Evolutionary conservation across 2,888 invertebrate genomes (phyloP).

Genomic region (Cyaniris semiargus): DNA sequence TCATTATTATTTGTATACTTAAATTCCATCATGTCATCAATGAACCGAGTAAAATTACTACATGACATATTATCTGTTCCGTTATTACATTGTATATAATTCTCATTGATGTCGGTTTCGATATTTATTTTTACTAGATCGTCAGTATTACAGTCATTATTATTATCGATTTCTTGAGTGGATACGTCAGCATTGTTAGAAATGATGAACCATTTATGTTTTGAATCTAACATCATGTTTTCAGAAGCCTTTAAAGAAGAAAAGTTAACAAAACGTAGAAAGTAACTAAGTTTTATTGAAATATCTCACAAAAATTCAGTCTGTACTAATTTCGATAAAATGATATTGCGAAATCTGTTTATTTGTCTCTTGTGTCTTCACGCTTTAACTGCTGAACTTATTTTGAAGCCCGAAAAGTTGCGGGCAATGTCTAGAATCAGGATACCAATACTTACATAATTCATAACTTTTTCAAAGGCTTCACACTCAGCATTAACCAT

Average conservation of each 20-base stretch:
- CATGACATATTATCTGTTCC: neutral
- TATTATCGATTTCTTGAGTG: neutral
- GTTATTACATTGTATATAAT: neutral
- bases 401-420: too few relatives aligned
- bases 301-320: neutral
- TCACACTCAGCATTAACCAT: constrained; percentile 46
- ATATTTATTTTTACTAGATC: neutral
- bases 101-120: neutral
- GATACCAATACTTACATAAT: constrained; percentile 54
- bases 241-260: constrained; percentile 61
- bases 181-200: constrained; percentile 35
- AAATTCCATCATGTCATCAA: neutral
- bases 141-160: neutral
- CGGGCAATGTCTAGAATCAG: too few relatives aligned
- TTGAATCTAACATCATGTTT: constrained; percentile 49
- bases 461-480: constrained; percentile 44
- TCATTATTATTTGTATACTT: neutral
- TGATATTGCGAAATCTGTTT: too few relatives aligned
- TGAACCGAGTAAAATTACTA: neutral
- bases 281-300: too few relatives aligned
- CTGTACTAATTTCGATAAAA: too few relatives aligned
- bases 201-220: constrained; percentile 57
- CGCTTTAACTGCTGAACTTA: too few relatives aligned
- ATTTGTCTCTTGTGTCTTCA: too few relatives aligned
- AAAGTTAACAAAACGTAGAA: constrained; percentile 35